Evolutionary conservation across 2,113 vertebrate species (phyloP).

Genomic region (Ceyx margarethae): DNA sequence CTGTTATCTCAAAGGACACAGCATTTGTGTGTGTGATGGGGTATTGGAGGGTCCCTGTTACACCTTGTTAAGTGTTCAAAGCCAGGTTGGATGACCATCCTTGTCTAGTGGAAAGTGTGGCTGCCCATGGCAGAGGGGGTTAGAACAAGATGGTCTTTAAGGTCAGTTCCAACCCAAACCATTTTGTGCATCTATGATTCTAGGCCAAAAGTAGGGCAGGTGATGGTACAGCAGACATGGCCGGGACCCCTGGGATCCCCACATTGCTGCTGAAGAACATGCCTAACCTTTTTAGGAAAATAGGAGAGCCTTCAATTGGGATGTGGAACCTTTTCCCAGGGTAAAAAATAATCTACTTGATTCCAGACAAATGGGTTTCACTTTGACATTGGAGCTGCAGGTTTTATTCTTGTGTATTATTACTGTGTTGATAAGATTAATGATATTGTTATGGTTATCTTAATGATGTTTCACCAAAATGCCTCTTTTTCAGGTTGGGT

Average conservation of each 20-base stretch:
- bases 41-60: neutral
- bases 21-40: neutral
- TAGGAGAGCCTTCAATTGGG: neutral
- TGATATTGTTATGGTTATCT: neutral
- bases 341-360: neutral
- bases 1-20: neutral
- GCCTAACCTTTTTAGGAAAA: neutral
- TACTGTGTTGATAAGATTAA: neutral
- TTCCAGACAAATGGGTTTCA: neutral
- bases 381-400: neutral
- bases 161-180: neutral
- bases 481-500: neutral
- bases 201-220: neutral
- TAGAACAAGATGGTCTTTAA: neutral
- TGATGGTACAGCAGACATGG: neutral
- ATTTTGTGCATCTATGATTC: neutral
- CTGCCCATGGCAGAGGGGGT: neutral
- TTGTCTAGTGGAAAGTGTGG: neutral
- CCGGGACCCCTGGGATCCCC: neutral
- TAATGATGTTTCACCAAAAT: neutral
- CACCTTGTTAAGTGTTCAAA: neutral
- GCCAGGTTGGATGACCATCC: neutral
- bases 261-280: neutral
- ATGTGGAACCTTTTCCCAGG: neutral
- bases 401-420: neutral